These are phyloP conservation scores for Rhinolophus ferrumequinum DNA, from an alignment of 2,113 vertebrate genomes.

Conservation along the genomic window DNA sequence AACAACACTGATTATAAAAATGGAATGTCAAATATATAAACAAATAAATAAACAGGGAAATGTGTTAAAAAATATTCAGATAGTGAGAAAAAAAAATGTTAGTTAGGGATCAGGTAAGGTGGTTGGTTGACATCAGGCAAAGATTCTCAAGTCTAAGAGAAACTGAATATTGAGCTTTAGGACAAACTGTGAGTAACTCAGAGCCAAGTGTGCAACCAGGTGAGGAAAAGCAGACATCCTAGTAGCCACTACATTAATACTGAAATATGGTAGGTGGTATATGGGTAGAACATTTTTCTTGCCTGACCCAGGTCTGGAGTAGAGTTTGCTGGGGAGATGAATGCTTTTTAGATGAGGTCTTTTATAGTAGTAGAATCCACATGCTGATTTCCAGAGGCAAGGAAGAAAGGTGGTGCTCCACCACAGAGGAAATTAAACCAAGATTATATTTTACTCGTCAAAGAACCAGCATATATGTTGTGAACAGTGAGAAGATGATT, in stretches of 20 bases:
- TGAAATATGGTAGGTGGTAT: too few relatives aligned
- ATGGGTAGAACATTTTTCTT: too few relatives aligned
- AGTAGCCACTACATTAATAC: too few relatives aligned
- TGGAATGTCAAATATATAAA: neutral
- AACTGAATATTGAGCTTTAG: neutral
- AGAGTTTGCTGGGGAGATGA: neutral
- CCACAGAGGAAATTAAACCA: neutral
- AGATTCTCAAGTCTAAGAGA: neutral
- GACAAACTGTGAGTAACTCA: neutral
- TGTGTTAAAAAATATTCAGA: neutral
- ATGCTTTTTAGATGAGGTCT: neutral
- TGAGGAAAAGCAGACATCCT: neutral
- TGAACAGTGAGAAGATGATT: neutral
- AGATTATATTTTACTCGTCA: neutral
- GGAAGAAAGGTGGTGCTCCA: neutral
- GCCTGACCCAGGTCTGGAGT: neutral
- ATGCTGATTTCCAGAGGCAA: neutral
- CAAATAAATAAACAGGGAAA: neutral
- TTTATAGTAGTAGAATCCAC: neutral
- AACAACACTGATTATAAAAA: neutral
- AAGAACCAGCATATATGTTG: neutral
- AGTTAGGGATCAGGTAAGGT: neutral
- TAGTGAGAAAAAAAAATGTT: neutral
- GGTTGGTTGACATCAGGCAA: neutral
- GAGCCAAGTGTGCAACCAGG: neutral